These are phyloP conservation scores for Callaeas wilsoni DNA, from an alignment of 2,113 vertebrate genomes.

Conservation along the genomic window DNA sequence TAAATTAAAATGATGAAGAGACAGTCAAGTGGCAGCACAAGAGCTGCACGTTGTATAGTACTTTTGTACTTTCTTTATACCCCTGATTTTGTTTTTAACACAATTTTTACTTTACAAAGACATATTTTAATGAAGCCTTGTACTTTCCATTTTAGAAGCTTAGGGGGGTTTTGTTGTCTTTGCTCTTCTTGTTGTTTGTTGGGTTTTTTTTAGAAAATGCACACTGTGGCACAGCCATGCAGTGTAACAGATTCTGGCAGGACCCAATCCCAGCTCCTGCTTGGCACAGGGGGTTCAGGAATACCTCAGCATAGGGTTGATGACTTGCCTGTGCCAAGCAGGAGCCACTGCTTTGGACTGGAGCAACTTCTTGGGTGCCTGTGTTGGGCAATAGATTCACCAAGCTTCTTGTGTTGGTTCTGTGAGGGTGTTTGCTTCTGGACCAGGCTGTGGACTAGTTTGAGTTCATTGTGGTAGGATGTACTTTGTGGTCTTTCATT, in stretches of 20 bases:
- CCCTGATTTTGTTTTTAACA: not conserved
- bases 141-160: not conserved
- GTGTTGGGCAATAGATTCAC: accelerated
- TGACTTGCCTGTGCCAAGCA: not conserved
- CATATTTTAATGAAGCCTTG: not conserved
- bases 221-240: not conserved
- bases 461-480: not conserved
- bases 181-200: not conserved
- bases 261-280: not conserved
- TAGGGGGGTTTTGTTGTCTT: not conserved
- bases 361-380: accelerated
- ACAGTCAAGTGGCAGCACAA: not conserved
- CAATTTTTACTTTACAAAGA: not conserved
- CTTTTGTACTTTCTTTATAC: too few relatives aligned
- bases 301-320: accelerated
- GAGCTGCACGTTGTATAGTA: too few relatives aligned
- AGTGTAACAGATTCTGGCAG: not conserved
- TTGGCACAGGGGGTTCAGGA: not conserved
- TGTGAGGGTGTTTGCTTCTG: not conserved
- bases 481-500: not conserved
- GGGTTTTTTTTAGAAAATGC: not conserved
- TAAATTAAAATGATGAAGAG: not conserved
- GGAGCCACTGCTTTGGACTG: not conserved
- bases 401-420: not conserved
- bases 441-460: not conserved